Percentiles rank a stretch among this genome's conserved stretches.
These are phyloP conservation scores for Sylvia atricapilla DNA, from an alignment of 2,113 vertebrate genomes.

Conservation along the genomic window DNA sequence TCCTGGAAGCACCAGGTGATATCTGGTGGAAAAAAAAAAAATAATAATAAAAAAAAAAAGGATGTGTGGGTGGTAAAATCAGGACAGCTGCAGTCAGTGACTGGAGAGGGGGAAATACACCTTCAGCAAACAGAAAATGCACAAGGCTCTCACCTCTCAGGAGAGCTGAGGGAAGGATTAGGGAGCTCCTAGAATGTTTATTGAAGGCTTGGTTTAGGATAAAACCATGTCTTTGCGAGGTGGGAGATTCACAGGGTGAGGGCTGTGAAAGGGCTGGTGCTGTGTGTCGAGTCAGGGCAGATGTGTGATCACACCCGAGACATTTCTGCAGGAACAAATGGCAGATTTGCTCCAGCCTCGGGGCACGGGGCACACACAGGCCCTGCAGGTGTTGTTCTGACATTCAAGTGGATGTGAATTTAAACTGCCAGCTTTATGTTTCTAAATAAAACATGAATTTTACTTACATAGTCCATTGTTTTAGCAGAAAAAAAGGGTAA, in stretches of 20 bases:
- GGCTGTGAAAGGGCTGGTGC: neutral
- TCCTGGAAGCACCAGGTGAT: slow-evolving; percentile 57
- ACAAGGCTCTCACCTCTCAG: neutral
- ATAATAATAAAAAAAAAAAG: neutral
- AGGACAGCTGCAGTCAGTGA: slow-evolving; percentile 49
- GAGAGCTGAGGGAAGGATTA: neutral
- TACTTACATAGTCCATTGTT: neutral
- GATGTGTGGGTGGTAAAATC: slow-evolving; percentile 57
- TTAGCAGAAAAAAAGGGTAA: neutral
- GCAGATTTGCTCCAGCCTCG: neutral
- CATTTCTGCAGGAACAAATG: neutral
- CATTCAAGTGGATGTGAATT: neutral
- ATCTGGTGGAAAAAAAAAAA: neutral
- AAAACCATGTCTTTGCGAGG: slow-evolving; percentile 21
- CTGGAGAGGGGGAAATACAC: neutral
- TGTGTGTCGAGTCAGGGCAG: neutral
- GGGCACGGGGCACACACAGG: neutral
- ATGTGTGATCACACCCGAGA: neutral
- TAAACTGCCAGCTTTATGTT: neutral
- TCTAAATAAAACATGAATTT: neutral
- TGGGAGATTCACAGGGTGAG: neutral
- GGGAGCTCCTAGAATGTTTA: neutral
- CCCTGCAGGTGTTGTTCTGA: neutral
- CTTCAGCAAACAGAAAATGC: neutral
- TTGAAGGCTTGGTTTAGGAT: slow-evolving; percentile 17